Evolutionary conservation across 2,888 invertebrate genomes (phyloP).

Genomic region (Subacronicta megacephala): DNA sequence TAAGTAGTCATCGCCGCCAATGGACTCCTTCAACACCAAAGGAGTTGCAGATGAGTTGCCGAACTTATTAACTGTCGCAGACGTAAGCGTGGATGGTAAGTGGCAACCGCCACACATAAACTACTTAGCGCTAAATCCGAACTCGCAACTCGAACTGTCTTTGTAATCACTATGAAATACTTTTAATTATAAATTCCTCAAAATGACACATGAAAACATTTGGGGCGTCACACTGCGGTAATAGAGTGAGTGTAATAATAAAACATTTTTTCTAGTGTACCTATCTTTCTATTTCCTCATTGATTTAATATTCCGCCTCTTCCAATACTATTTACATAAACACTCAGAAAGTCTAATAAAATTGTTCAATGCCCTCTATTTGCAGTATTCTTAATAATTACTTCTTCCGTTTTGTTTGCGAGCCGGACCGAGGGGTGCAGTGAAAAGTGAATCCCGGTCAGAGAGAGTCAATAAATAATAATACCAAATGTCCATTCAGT

Average conservation of each 20-base stretch:
- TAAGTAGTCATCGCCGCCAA: too few relatives aligned
- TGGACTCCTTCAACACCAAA: too few relatives aligned
- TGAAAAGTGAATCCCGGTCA: constrained; percentile 81
- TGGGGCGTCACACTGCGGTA: too few relatives aligned
- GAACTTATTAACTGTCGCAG: too few relatives aligned
- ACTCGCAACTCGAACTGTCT: too few relatives aligned
- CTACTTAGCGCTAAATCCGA: too few relatives aligned
- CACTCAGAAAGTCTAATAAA: constrained; percentile 73
- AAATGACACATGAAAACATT: too few relatives aligned
- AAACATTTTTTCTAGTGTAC: not conserved
- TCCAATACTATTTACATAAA: constrained; percentile 53
- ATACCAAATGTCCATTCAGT: constrained; percentile 83
- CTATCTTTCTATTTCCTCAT: not conserved
- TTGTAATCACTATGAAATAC: too few relatives aligned
- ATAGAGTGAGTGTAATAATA: not conserved
- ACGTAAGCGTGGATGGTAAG: too few relatives aligned
- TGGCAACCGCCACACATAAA: too few relatives aligned
- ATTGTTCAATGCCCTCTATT: constrained; percentile 78
- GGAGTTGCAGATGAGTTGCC: too few relatives aligned
- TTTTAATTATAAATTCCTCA: too few relatives aligned
- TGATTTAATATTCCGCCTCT: constrained; percentile 8
- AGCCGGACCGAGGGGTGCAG: constrained; percentile 68
- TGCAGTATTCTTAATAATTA: constrained; percentile 88
- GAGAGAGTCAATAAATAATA: constrained; percentile 87
- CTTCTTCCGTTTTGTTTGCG: constrained; percentile 87